Evolutionary conservation across 2,888 invertebrate species (phyloP).

Genomic region (Cerceris ruficornis): DNA sequence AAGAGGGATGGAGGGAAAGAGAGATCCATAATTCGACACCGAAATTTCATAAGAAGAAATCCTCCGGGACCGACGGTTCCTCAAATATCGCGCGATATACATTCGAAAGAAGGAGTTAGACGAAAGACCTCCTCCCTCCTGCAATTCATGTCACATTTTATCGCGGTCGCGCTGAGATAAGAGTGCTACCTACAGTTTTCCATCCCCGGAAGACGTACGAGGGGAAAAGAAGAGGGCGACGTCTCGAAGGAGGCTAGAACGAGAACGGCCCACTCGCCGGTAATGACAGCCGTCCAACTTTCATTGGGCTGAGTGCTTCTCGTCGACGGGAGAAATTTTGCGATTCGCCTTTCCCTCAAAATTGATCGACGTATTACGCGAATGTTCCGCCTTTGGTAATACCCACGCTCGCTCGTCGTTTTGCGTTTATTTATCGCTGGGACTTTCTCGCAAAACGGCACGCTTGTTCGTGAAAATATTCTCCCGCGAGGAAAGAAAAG

Average conservation of each 20-base stretch:
- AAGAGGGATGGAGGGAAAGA: neutral
- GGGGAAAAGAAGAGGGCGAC: conserved; percentile 22
- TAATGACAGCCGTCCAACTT: conserved; percentile 58
- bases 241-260: conserved; percentile 19
- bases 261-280: conserved; percentile 9
- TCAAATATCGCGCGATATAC: too few species aligned
- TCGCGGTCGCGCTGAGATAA: neutral
- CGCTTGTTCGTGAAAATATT: too few species aligned
- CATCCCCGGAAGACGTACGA: neutral
- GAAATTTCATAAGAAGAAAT: too few species aligned
- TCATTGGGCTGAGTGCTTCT: conserved; percentile 60
- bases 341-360: neutral
- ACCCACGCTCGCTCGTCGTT: neutral
- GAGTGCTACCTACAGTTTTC: neutral
- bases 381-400: neutral
- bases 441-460: too few species aligned
- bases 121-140: too few species aligned
- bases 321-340: conserved; percentile 38
- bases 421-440: neutral
- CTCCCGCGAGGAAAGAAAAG: too few species aligned
- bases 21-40: neutral
- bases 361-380: conserved; percentile 9
- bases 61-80: too few species aligned
- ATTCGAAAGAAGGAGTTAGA: too few species aligned
- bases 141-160: too few species aligned